Conservation (phyloP, 2,888 invertebrate species). For the Amorpha juglandis region DNA sequence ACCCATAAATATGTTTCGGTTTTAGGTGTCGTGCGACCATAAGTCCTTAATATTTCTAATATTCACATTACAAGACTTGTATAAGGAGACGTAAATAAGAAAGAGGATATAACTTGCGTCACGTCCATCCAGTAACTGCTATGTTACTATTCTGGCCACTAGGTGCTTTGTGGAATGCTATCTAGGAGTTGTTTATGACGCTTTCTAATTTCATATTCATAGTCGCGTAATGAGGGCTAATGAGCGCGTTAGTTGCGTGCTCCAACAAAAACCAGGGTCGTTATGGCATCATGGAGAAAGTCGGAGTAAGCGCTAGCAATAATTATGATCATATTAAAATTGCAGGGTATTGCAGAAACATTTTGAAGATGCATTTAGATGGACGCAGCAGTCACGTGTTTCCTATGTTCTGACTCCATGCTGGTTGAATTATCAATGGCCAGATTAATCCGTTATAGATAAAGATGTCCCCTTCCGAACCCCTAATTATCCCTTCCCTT, state of each 20-base stretch:
- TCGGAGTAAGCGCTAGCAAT: not conserved
- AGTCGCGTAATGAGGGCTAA: conserved; percentile 15
- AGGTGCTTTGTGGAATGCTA: not conserved
- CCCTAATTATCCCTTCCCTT: too few species aligned
- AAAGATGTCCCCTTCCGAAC: too few species aligned
- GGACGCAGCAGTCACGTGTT: too few species aligned
- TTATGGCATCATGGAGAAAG: conserved; percentile 10
- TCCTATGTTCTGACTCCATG: too few species aligned
- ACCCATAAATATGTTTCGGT: too few species aligned
- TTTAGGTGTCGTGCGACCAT: too few species aligned
- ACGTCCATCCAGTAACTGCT: not conserved
- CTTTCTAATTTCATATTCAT: conserved; percentile 23
- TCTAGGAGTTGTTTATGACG: not conserved
- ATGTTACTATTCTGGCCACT: not conserved
- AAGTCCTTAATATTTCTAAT: too few species aligned
- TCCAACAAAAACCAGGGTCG: conserved; percentile 19
- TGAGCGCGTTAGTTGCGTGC: conserved; percentile 12
- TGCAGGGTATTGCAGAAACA: not conserved
- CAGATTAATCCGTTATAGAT: too few species aligned
- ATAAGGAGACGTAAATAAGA: too few species aligned
- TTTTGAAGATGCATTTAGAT: not conserved
- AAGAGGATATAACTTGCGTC: not conserved
- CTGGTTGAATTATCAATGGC: too few species aligned
- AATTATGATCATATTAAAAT: conserved; percentile 1
- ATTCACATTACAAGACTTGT: too few species aligned